Conservation (phyloP, 1,140 invertebrate species). For the Spodoptera litura region DNA sequence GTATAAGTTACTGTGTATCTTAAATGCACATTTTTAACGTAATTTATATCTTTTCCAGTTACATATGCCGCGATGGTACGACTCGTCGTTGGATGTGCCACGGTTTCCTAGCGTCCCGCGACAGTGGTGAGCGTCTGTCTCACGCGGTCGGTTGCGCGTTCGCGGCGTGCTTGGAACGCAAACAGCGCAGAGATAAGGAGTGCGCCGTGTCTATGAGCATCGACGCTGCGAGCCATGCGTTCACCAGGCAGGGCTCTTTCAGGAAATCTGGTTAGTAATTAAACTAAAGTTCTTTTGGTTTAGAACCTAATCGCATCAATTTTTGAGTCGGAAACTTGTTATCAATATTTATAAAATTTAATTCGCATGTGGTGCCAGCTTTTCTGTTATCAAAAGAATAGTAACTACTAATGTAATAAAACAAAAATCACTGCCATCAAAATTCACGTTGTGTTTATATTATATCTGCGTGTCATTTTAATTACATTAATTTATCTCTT, state of each 20-base stretch:
- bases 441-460: no score
- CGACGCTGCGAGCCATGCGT: constrained; percentile 97
- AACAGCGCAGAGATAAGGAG: constrained; percentile 99
- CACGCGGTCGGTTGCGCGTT: constrained; percentile 99
- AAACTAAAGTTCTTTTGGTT: no score
- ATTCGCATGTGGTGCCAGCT: no score
- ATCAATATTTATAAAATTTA: no score
- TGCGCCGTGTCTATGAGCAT: constrained; percentile 97
- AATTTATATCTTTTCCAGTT: constrained; percentile 80
- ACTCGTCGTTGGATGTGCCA: constrained; percentile 99
- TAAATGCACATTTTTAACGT: no score
- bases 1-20: no score
- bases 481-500: background rate
- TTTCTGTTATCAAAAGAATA: no score
- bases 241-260: constrained; percentile 97
- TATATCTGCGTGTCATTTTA: no score
- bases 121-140: constrained; percentile 98
- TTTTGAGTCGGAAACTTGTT: no score
- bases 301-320: no score
- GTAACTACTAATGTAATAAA: no score
- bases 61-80: constrained; percentile 88
- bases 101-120: constrained; percentile 98
- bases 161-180: constrained; percentile 98
- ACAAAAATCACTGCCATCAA: no score
- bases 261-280: constrained; percentile 85